Evolutionary conservation across 1,140 invertebrate species (phyloP), one percentile per base, ranked within the genome.

Genomic region (Cotesia typhae): DNA sequence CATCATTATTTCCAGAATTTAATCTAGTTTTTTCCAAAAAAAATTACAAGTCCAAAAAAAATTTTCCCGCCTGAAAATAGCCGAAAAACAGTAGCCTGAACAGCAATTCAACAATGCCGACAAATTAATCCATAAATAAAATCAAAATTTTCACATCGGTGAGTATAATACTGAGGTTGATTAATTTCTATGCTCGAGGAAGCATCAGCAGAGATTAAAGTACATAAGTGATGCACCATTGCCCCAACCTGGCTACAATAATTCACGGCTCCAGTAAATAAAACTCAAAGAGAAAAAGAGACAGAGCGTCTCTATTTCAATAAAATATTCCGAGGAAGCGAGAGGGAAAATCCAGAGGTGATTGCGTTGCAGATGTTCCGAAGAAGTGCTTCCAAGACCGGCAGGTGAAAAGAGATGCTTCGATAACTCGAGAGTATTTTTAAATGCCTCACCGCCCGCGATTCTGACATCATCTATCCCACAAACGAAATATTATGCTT

Each of bases 171-270:
- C 51, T 74, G 78, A 78, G 77, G 73, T 84, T 85, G 84, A 86
- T 85, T 85, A 85, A 84, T 85, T 86, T 85, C 80, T 80, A 84
- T 80, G 84, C 78, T 84, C 79, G 82, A 83, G 78, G 74, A 82
- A 81, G 77, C 76, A 81, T 78, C 70, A 68, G 73, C 35, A 83
- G 73, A 78, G 83, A 79, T 77, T 75, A 81, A 81, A 84, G 83
- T 80, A 82, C 83, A 9, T 47, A 47, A 79, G 78, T 83, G 47
- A 38, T 28, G 36, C 64, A 66, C 20, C 51, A 37, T 51, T 66
- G 20, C 41, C 41, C 38, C 78, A 77, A 74, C 70, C 76, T 77
- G 67, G 78, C 82, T 79, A 81, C 57, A 63, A 63, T 63, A 63
- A 63, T 63, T 63, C 14, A 63, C 35, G 41, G 41, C 6, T 47